phyloP scores from a whole-genome alignment of 1,140 invertebrate genomes.

The Scaptomyza hsui region DNA sequence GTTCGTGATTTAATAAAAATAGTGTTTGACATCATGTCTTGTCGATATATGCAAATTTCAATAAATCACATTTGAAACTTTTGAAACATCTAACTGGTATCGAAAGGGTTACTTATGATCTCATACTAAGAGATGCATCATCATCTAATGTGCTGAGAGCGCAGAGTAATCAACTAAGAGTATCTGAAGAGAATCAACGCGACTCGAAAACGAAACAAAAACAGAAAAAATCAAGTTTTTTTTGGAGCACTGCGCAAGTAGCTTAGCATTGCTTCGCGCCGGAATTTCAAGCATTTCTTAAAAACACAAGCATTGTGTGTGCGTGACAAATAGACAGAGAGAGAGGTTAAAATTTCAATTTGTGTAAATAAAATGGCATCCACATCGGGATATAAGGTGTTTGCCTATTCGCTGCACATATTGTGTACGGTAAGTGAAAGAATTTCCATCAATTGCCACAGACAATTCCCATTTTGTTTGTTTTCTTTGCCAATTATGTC shows the following conservation, averaged over 20 bases:
- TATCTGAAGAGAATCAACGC: conserved; percentile 1
- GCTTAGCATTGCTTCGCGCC: conserved; percentile 8
- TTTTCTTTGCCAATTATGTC: conserved; percentile 22
- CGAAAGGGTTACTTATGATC: conserved; percentile 26
- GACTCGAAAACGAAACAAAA: neutral
- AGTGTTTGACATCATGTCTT: conserved; percentile 4
- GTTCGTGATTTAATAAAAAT: conserved; percentile 23
- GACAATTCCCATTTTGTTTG: conserved; percentile 15
- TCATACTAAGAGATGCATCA: conserved; percentile 16
- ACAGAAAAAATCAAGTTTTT: conserved; percentile 46
- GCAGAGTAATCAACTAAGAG: neutral
- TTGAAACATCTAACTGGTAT: neutral
- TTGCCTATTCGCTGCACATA: conserved; percentile 63
- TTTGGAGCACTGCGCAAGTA: conserved; percentile 12
- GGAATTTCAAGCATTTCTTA: conserved; percentile 34
- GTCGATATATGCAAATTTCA: conserved; percentile 4
- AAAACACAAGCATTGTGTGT: too few relatives aligned
- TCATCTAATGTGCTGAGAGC: conserved; percentile 1
- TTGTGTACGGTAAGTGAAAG: conserved; percentile 66
- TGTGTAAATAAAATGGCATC: conserved; percentile 51
- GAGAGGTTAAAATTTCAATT: neutral
- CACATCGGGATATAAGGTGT: conserved; percentile 65
- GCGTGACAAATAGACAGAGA: too few relatives aligned
- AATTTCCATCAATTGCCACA: conserved; percentile 16
- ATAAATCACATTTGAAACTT: conserved; percentile 8